Percentiles rank a stretch among this genome's conserved stretches.
Evolutionary conservation across 2,888 invertebrate genomes (phyloP).

Genomic region (Eupithecia vulgata): DNA sequence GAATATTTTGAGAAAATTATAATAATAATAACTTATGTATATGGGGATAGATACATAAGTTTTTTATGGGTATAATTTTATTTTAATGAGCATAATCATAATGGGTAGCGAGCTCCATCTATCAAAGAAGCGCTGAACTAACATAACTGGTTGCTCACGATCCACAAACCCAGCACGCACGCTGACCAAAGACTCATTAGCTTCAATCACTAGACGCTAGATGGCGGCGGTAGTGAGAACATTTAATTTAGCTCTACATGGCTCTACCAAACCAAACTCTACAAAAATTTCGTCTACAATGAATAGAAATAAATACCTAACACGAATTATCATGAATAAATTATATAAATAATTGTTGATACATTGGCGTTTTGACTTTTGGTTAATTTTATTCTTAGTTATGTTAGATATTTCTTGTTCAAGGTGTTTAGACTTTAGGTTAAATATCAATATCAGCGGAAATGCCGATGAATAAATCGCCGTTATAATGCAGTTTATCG

Average conservation of each 20-base stretch:
- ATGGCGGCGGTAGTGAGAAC: slow-evolving; percentile 29
- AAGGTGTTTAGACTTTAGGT: neutral
- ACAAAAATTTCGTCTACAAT: neutral
- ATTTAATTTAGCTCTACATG: neutral
- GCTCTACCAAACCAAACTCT: neutral
- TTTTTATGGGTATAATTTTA: no score
- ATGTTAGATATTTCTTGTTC: no score
- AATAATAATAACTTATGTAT: no score
- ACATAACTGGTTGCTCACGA: neutral
- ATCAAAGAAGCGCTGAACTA: slow-evolving; percentile 22
- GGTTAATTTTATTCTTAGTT: no score
- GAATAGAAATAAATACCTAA: neutral
- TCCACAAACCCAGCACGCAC: slow-evolving; percentile 3
- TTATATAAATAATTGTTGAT: no score
- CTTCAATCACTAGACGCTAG: slow-evolving; percentile 24
- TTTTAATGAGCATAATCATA: neutral
- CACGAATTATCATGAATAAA: neutral
- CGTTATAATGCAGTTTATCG: neutral
- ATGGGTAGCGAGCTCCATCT: slow-evolving; percentile 30
- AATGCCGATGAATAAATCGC: neutral
- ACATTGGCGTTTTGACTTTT: no score
- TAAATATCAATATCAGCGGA: neutral
- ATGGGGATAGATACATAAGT: no score
- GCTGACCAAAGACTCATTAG: neutral
- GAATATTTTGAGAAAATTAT: neutral